A percentile compares a stretch with the other conserved stretches of the same genome.
Conservation (phyloP, 1,140 invertebrate species). For the Brachionus rotundiformis region DNA sequence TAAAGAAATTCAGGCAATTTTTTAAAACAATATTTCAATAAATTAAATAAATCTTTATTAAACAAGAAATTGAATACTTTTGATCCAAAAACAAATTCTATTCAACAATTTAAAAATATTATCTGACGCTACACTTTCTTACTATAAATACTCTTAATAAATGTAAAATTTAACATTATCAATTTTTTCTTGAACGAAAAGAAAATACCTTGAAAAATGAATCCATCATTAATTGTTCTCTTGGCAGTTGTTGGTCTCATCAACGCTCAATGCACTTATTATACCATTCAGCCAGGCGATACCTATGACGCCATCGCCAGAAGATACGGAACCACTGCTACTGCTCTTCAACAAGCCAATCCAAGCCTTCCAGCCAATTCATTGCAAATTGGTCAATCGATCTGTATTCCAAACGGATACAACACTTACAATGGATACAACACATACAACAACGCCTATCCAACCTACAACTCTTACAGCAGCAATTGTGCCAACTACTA, state of each 20-base stretch:
- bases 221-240: background rate
- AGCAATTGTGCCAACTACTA: background rate
- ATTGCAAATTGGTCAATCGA: background rate
- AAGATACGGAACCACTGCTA: background rate
- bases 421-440: slow-evolving; percentile 3
- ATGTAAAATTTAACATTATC: background rate
- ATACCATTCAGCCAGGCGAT: slow-evolving; percentile 26
- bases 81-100: background rate
- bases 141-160: background rate
- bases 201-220: slow-evolving; percentile 3
- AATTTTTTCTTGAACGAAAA: background rate
- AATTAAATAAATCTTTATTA: background rate
- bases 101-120: background rate
- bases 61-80: background rate
- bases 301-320: slow-evolving; percentile 8
- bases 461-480: background rate
- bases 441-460: background rate
- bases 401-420: slow-evolving; percentile 14
- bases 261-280: slow-evolving; percentile 6
- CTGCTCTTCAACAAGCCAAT: background rate
- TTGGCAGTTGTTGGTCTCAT: background rate
- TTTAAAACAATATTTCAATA: too few relatives aligned
- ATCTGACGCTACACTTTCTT: background rate
- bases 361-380: background rate
- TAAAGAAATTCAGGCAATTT: too few relatives aligned